Conservation (phyloP, 2,888 invertebrate species). For the Melanchra persicariae region DNA sequence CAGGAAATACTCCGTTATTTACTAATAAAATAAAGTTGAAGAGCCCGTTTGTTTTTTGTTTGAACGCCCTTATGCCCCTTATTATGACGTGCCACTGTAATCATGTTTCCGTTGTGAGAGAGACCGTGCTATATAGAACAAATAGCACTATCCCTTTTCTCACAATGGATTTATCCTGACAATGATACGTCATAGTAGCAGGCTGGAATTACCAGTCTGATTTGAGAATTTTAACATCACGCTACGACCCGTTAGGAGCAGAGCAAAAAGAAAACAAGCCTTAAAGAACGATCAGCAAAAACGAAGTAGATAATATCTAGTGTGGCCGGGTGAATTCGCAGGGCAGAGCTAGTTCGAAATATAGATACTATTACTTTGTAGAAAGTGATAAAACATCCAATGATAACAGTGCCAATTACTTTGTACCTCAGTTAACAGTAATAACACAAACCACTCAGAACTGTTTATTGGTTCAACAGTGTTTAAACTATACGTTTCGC, state of each 20-base stretch:
- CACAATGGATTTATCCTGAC: too few species aligned
- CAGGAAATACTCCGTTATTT: slow-evolving; percentile 11
- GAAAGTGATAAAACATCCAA: slow-evolving; percentile 31
- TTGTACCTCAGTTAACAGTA: slow-evolving; percentile 13
- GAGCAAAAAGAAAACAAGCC: too few species aligned
- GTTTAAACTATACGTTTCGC: background rate
- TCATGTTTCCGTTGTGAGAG: too few species aligned
- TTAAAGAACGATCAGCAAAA: background rate
- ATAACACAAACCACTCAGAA: slow-evolving; percentile 25
- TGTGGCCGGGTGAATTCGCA: background rate
- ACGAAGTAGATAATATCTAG: background rate
- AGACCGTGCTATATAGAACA: too few species aligned
- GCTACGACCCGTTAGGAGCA: too few species aligned
- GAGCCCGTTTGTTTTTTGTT: background rate
- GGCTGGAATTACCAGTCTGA: too few species aligned
- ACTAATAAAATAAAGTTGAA: too few species aligned
- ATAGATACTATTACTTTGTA: background rate
- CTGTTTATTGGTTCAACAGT: background rate
- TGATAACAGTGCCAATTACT: slow-evolving; percentile 36
- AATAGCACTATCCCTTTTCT: too few species aligned
- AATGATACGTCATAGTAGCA: too few species aligned
- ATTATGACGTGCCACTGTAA: too few species aligned
- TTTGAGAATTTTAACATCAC: too few species aligned
- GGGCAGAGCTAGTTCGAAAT: background rate
- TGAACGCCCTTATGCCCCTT: background rate